Conservation (phyloP, 2,797 vertebrate species). For the Chelon auratus region DNA sequence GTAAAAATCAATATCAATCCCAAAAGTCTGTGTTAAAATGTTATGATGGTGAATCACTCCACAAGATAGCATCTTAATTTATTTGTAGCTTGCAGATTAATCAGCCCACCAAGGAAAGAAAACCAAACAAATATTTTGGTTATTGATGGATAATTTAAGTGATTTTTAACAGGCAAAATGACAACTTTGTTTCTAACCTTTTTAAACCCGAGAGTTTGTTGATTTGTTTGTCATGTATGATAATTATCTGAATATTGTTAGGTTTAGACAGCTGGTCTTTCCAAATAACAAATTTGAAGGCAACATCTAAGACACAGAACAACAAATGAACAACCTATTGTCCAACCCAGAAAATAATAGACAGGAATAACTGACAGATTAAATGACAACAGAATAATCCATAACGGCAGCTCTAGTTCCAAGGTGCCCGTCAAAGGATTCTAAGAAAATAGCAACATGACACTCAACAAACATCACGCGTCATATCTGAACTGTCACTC, state of each 20-base stretch:
- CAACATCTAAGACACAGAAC: background rate
- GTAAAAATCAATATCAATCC: no score
- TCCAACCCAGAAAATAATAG: background rate
- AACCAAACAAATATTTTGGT: background rate
- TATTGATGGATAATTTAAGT: background rate
- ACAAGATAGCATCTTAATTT: background rate
- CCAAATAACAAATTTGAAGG: background rate
- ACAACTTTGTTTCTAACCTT: background rate
- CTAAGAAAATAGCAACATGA: background rate
- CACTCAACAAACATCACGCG: background rate
- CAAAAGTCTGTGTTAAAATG: no score
- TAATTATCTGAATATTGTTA: background rate
- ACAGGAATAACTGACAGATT: background rate
- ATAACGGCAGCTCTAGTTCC: background rate
- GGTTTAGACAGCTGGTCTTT: background rate
- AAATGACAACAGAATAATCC: background rate
- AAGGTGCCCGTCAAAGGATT: background rate
- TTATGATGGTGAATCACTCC: background rate
- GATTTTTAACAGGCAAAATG: background rate
- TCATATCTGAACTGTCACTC: background rate
- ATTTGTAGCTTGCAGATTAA: background rate
- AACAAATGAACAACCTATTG: background rate
- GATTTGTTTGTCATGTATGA: background rate
- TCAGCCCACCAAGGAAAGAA: background rate
- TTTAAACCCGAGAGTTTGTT: background rate